Base-by-base conservation (phyloP, 2,888 invertebrate species). In the Callyntrura sp. region DNA sequence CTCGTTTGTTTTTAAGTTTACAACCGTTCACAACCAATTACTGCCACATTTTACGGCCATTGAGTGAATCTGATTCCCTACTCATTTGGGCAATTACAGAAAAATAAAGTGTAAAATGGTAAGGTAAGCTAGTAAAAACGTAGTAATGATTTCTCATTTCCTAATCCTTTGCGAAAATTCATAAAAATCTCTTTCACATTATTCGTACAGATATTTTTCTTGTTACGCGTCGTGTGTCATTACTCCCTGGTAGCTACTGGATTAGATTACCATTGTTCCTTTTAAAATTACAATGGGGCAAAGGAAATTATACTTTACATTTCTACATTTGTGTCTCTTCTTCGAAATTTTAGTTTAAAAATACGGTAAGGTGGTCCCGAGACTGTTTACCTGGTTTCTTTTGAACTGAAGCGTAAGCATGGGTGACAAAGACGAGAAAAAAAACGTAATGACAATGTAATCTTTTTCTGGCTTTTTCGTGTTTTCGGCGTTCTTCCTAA, bases 401-500 rank as follows among this genome's bases (percentile, higher is more conserved):
- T 25, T 9, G 9, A 6, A 17, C 23, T 12, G 25, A 20, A 25
- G 9, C 12, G 23, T 23, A 9, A 62, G 8, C 65, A 14, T 17
- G 20, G 65, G 65, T 65, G 43, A 70, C n/a, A 70, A 70, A 17
- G 14, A 28, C n/a, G 23, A 20, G 8, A 2, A 60, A n/a, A 60
- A 60, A 60, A 60, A 60, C 2, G 20, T 65, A 65, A 65, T 65
- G n/a, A 17, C 17, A 70, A 17, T 51, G 6, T 70, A 70, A 43
- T 70, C 17, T 43, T 68, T 62, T 57, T 14, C 9, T 62, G 6
- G 11, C 28, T 6, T n/a, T 35, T 68, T 68, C 35, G 8, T 43
- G 43, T 35, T 70, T 70, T 70, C 68, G 43, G 68, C 68, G 12
- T 43, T 35, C 43, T 23, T n/a, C 3, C 35, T 70, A 70, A 70